Evolutionary conservation across 1,140 invertebrate species (phyloP), one percentile per base, ranked within the genome.

Genomic region (Drosophila nikananu): DNA sequence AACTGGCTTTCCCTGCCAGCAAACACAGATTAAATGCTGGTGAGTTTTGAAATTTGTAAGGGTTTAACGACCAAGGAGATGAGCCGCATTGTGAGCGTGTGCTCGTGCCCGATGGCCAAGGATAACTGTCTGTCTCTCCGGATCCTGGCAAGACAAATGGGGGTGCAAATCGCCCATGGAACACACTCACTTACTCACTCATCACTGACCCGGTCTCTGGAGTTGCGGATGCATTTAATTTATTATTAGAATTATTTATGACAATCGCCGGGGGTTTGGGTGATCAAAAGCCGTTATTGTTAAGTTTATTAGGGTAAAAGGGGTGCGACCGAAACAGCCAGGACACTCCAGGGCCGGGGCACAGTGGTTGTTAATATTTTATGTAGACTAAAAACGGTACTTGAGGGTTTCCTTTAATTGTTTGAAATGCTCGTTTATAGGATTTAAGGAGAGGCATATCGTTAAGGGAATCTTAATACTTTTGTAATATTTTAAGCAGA

Each of bases 181-280:
- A 67, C 62, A 74, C 78, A 58, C 62, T 77, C 78, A 58, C 66
- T 65, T 72, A 59, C 51, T 71, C 65, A 83, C 61, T 80, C 84
- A 71, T 81, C 80, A 64, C 59, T 83, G 81, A 77, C 81, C 77
- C 77, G 75, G 70, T 41, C 54, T 49, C 68, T 13, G 37, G 37
- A 73, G 87, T 91, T 90, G 82, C 87, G 87, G 87, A 91, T 91
- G 87, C 87, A 89, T 91, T 91, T 91, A 91, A 91, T 91, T 91
- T 91, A 91, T 91, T 91, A 91, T 91, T 91, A 87, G 87, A 91
- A 91, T 91, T 91, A 91, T 91, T 90, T 90, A 90, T 90, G 86
- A 75, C 82, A 80, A 86, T 59, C 61, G 58, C 57, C 70, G 49
- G 67, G 46, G 58, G 46, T 57, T 57, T 70, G 76, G 73, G 66